A percentile compares a stretch with the other conserved stretches of the same genome.
Conservation (phyloP, 2,888 invertebrate genomes). For the Acrocyrtus sp. region DNA sequence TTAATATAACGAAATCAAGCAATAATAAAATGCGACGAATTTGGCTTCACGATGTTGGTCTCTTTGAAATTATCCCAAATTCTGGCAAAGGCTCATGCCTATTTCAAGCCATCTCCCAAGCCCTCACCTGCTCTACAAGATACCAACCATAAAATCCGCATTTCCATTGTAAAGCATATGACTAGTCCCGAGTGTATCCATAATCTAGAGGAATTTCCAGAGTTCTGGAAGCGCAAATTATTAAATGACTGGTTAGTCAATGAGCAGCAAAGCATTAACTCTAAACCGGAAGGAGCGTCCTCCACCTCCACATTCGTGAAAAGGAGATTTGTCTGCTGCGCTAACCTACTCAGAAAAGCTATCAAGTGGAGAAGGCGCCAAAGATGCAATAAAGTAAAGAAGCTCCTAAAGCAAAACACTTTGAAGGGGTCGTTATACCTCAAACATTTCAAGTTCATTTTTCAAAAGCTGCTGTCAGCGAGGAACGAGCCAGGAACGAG, state of each 20-base stretch:
- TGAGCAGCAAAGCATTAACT: too few relatives aligned
- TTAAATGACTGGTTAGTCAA: constrained; percentile 23
- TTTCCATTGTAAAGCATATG: constrained; percentile 29
- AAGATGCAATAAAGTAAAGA: constrained; percentile 5
- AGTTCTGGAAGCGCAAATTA: constrained; percentile 43
- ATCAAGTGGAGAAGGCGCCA: not conserved
- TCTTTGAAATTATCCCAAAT: constrained; percentile 50
- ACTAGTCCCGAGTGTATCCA: constrained; percentile 13
- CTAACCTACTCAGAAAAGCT: not conserved
- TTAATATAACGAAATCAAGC: too few relatives aligned
- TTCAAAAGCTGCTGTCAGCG: constrained; percentile 40
- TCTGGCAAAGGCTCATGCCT: constrained; percentile 52
- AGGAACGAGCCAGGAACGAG: constrained; percentile 37
- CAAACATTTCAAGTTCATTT: constrained; percentile 25
- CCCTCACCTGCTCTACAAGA: constrained; percentile 24
- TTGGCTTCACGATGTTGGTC: constrained; percentile 45
- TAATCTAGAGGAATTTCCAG: constrained; percentile 18
- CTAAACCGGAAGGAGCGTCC: too few relatives aligned
- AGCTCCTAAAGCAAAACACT: not conserved
- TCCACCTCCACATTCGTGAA: not conserved
- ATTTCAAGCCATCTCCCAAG: constrained; percentile 53
- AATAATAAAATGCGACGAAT: constrained; percentile 26
- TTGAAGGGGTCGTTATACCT: not conserved
- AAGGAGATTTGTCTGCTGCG: not conserved
- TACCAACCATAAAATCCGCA: constrained; percentile 36